phyloP scores from a whole-genome alignment of 2,888 invertebrate species.

The Dolomedes plantarius region DNA sequence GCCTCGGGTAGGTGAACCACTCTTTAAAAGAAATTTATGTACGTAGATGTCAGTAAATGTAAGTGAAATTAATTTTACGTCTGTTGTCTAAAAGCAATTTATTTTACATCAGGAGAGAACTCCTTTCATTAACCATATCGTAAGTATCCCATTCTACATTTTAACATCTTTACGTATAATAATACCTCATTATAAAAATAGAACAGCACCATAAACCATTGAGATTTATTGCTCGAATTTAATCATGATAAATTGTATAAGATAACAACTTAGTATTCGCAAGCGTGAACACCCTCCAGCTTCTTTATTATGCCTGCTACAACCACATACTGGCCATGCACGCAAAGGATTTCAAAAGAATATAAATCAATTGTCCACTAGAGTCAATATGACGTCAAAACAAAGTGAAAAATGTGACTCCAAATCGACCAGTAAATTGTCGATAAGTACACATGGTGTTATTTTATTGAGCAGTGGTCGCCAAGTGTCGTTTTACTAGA shows the following conservation, averaged over 20 bases:
- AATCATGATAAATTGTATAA: conserved; percentile 8
- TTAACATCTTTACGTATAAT: conserved; percentile 9
- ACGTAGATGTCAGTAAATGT: no score
- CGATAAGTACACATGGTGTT: conserved; percentile 21
- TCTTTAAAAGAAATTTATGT: no score
- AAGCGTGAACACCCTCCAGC: not conserved
- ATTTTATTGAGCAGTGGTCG: conserved; percentile 35
- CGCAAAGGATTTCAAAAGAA: conserved; percentile 21
- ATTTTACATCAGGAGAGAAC: no score
- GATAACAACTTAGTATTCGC: conserved; percentile 9
- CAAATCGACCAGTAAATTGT: conserved; percentile 38
- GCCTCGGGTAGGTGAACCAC: no score
- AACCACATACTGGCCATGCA: conserved; percentile 1
- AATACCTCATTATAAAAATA: not conserved
- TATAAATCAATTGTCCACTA: conserved; percentile 26
- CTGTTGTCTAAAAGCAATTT: no score
- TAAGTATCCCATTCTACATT: no score
- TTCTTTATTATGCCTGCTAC: not conserved
- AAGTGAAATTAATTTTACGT: no score
- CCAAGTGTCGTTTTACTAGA: not conserved
- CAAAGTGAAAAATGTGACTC: conserved; percentile 35
- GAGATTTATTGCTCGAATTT: conserved; percentile 6
- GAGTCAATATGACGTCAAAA: not conserved
- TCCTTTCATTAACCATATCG: no score
- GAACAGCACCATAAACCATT: not conserved